A percentile compares a stretch with the other conserved stretches of the same genome.
These are phyloP conservation scores for Eumerus sabulonum DNA, from an alignment of 2,888 invertebrate species.

Conservation along the genomic window DNA sequence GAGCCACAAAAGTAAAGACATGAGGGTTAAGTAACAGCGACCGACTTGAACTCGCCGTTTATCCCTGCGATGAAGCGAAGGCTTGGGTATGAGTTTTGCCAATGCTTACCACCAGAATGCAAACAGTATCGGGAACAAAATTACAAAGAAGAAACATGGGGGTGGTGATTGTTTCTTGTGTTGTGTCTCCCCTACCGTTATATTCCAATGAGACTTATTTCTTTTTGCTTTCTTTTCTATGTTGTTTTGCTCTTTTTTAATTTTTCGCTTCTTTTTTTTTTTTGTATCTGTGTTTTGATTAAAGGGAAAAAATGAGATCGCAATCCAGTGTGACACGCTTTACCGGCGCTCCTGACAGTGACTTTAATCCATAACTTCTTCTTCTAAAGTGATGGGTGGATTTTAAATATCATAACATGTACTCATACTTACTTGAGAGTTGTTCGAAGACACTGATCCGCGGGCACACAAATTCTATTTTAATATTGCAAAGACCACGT, in stretches of 20 bases:
- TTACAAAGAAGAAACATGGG: slow-evolving; percentile 64
- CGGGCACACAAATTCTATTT: not conserved
- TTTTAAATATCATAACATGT: not conserved
- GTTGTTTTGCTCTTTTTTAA: slow-evolving; percentile 43
- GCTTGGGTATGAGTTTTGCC: no score
- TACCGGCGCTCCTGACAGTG: slow-evolving; percentile 8
- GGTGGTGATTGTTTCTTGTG: slow-evolving; percentile 53
- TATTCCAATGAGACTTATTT: no score
- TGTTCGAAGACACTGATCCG: not conserved
- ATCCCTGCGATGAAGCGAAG: slow-evolving; percentile 13
- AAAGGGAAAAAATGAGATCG: slow-evolving; percentile 36
- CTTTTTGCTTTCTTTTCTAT: slow-evolving; percentile 59
- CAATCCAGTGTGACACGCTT: slow-evolving; percentile 24
- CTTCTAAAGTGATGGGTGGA: slow-evolving; percentile 29
- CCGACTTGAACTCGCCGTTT: slow-evolving; percentile 62
- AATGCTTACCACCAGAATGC: slow-evolving; percentile 60
- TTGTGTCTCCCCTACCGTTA: not conserved
- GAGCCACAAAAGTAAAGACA: slow-evolving; percentile 69
- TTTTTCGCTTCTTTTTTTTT: no score
- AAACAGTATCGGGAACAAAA: slow-evolving; percentile 63
- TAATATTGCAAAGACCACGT: not conserved
- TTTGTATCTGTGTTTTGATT: slow-evolving; percentile 36
- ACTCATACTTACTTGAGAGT: slow-evolving; percentile 46
- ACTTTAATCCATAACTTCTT: slow-evolving; percentile 36
- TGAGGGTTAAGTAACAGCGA: slow-evolving; percentile 68